Percentiles rank a stretch among this genome's conserved stretches.
Conservation (phyloP, 2,888 invertebrate species). For the Synanthedon formicaeformis region DNA sequence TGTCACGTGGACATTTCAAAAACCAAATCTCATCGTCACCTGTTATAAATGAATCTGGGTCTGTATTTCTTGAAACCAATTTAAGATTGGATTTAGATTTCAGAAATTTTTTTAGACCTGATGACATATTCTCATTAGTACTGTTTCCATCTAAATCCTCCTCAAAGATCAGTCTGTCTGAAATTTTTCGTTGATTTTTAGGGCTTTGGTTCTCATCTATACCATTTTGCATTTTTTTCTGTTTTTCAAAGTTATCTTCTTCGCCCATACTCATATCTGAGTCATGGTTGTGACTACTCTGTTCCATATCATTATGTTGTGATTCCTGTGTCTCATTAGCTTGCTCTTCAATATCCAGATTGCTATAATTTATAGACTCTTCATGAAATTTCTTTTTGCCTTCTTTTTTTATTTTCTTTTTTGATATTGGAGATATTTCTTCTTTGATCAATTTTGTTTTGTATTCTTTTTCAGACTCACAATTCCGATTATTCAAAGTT, state of each 20-base stretch:
- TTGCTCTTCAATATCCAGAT: neutral
- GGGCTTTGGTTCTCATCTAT: too few relatives aligned
- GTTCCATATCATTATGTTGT: too few relatives aligned
- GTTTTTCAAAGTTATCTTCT: too few relatives aligned
- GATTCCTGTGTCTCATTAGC: too few relatives aligned
- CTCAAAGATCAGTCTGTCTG: too few relatives aligned
- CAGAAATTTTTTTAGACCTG: neutral
- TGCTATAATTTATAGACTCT: slow-evolving; percentile 5
- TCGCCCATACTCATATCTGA: too few relatives aligned
- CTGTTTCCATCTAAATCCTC: too few relatives aligned
- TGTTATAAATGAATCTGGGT: slow-evolving; percentile 14
- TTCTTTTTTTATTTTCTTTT: slow-evolving; percentile 10
- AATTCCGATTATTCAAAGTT: slow-evolving; percentile 9
- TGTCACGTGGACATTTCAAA: slow-evolving; percentile 35
- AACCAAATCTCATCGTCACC: slow-evolving; percentile 46
- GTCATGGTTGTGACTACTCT: too few relatives aligned
- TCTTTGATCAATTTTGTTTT: slow-evolving; percentile 13
- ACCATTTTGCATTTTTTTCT: too few relatives aligned
- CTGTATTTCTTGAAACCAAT: slow-evolving; percentile 9
- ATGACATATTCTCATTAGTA: too few relatives aligned
- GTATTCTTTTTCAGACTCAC: too few relatives aligned
- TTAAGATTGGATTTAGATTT: slow-evolving; percentile 19
- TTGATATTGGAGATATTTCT: slow-evolving; percentile 10
- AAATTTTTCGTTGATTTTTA: too few relatives aligned
- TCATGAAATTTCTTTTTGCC: slow-evolving; percentile 5